Conservation (phyloP, 2,888 invertebrate genomes). For the Sturmia bella region DNA sequence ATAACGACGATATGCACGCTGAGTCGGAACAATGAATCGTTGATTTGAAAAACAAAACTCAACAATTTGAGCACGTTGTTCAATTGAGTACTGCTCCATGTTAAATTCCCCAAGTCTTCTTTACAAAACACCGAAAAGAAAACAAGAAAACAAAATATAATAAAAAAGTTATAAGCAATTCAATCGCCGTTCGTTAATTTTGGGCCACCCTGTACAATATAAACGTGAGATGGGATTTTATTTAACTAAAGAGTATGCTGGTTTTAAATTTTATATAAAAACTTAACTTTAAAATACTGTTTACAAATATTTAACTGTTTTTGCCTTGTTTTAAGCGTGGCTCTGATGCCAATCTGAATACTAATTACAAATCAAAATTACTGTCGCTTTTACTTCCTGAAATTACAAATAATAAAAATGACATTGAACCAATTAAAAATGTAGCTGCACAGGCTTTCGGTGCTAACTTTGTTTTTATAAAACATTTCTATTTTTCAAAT, state of each 20-base stretch:
- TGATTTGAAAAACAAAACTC: too few species aligned
- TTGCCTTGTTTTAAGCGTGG: slow-evolving; percentile 1
- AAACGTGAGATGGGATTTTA: slow-evolving; percentile 22
- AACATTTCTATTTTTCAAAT: too few species aligned
- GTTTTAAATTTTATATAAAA: not conserved
- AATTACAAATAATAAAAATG: slow-evolving; percentile 13
- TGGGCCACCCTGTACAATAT: not conserved
- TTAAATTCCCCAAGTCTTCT: too few species aligned
- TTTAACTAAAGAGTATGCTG: not conserved
- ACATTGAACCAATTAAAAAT: slow-evolving; percentile 42
- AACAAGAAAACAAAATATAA: too few species aligned
- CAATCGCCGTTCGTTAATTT: too few species aligned
- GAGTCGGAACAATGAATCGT: too few species aligned
- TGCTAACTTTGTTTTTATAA: not conserved
- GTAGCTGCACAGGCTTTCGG: not conserved
- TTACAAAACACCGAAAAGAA: too few species aligned
- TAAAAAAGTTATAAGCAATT: too few species aligned
- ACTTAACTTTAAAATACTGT: not conserved
- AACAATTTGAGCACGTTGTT: too few species aligned
- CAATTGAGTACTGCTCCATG: too few species aligned
- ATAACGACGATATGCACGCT: too few species aligned
- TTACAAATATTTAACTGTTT: not conserved
- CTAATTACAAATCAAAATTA: slow-evolving; percentile 11
- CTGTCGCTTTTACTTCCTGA: slow-evolving; percentile 11
- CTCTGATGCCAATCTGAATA: slow-evolving; percentile 13